These are phyloP conservation scores for Fregetta grallaria DNA, from an alignment of 2,113 vertebrate species.

Conservation along the genomic window DNA sequence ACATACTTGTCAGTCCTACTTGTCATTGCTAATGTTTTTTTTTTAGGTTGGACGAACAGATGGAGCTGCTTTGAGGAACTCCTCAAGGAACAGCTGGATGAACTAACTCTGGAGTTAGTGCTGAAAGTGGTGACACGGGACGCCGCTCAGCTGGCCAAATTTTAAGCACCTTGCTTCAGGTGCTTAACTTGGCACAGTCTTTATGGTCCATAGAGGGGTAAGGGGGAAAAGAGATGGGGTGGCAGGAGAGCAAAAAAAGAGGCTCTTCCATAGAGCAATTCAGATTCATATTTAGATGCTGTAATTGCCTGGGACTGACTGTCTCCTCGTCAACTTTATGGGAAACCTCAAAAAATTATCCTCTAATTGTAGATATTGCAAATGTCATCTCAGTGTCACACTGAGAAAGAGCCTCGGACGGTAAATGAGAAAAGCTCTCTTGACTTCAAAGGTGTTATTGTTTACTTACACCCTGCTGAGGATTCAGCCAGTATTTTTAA, in stretches of 20 bases:
- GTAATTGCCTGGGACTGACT: not conserved
- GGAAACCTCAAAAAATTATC: not conserved
- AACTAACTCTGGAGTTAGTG: not conserved
- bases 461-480: not conserved
- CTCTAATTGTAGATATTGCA: not conserved
- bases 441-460: not conserved
- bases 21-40: slow-evolving; percentile 36
- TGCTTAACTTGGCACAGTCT: not conserved
- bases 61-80: slow-evolving; percentile 14
- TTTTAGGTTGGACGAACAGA: slow-evolving; percentile 4
- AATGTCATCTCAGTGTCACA: not conserved
- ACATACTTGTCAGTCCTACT: slow-evolving; percentile 20
- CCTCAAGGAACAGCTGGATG: not conserved
- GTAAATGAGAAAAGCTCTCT: not conserved
- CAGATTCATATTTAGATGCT: not conserved
- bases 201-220: not conserved
- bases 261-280: not conserved
- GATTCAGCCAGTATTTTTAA: not conserved
- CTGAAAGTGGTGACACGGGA: not conserved
- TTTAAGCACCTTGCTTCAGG: not conserved
- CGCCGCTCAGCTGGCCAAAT: not conserved
- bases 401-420: not conserved
- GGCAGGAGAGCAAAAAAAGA: not conserved
- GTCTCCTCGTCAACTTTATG: not conserved
- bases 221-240: not conserved